Evolutionary conservation across 2,888 invertebrate genomes (phyloP), one percentile per base, ranked within the genome.

Genomic region (Protodeltote pygarga): DNA sequence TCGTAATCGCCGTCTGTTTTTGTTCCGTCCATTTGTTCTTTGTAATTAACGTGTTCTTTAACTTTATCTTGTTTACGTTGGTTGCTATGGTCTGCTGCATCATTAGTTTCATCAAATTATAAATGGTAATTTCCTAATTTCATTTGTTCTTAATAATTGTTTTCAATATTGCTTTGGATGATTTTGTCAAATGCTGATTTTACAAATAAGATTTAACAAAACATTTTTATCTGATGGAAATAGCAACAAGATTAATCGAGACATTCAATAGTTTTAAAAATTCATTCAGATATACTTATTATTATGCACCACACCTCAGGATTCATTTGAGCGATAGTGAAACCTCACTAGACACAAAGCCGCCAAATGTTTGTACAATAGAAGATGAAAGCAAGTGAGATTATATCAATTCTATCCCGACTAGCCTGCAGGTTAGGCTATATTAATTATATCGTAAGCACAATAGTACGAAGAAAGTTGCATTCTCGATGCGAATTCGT

Each of bases 391-490:
- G 65, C 54, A 37, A 52, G 46, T 57, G 41, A 57, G 47, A 62
- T 55, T 55, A 34, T 31, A 48, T 61, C 48, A 19, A 42, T 34
- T 23, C 28, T 48, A 51, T 42, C 48, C 42, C 33, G 37, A 51
- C 39, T 50, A 40, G 59, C 70, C 64, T 38, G 46, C 34, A 61
- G 72, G 69, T 68, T 54, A 52, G 58, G 50, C 68, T 58, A 67
- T 71, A 79, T 78, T 85, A 83, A 85, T 85, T 83, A 83, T 70
- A 70, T 70, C 66, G 66, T 74, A 75, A 77, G 72, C 73, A 81
- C 79, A 81, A 81, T 79, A 69, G 75, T 38, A 61, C 64, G 76
- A 86, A 84, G 88, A 88, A 88, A 88, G 89, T 86, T 66, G 34
- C 66, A 65, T 72, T 72, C 61, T 85, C 84, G 79, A 81, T 75